Evolutionary conservation across 2,888 invertebrate species (phyloP).

Genomic region (Allolobophora icterica): DNA sequence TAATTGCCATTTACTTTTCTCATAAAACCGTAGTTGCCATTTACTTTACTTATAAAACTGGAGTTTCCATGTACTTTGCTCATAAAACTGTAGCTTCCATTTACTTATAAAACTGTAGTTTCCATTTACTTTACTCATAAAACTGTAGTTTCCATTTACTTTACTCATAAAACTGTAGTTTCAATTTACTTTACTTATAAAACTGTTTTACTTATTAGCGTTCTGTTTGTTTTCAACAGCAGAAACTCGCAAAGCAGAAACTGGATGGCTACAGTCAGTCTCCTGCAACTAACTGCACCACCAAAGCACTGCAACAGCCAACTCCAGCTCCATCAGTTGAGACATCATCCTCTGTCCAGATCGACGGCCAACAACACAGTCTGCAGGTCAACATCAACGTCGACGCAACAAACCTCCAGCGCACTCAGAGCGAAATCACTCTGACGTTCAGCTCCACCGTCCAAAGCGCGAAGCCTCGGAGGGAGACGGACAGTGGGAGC

Average conservation of each 20-base stretch:
- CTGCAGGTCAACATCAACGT: constrained; percentile 19
- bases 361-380: not conserved
- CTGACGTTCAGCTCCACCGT: not conserved
- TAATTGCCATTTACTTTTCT: no score
- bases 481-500: not conserved
- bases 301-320: not conserved
- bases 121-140: no score
- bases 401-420: constrained; percentile 1
- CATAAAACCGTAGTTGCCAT: no score
- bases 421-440: constrained; percentile 17
- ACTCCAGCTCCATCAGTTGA: not conserved
- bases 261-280: not conserved
- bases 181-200: no score
- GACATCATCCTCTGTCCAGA: not conserved
- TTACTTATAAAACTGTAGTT: no score
- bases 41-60: no score
- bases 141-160: no score
- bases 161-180: no score
- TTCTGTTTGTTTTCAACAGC: not conserved
- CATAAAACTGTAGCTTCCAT: no score
- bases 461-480: not conserved
- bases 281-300: not conserved
- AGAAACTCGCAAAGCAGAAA: constrained; percentile 19
- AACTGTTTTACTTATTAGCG: not conserved
- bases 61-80: no score